Conservation (phyloP, 2,113 vertebrate species). For the Dasyprocta punctata region DNA sequence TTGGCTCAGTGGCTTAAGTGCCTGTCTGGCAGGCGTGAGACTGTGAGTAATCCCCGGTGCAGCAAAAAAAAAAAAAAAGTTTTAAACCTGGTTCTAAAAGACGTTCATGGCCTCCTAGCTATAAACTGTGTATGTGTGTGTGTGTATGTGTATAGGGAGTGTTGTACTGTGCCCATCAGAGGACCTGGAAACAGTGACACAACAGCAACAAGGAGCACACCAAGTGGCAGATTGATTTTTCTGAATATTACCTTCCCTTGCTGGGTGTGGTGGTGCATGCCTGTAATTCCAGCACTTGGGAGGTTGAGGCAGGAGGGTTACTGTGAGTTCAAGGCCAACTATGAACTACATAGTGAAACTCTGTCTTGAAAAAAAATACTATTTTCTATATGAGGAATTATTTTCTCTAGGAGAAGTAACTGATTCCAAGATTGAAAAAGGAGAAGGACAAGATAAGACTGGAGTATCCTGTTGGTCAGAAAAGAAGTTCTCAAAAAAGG, state of each 20-base stretch:
- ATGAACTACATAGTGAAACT: neutral
- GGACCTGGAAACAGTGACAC: neutral
- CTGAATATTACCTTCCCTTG: neutral
- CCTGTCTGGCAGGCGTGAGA: too few species aligned
- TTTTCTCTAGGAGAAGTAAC: neutral
- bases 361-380: neutral
- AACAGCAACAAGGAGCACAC: neutral
- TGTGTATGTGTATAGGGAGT: neutral
- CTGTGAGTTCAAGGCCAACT: neutral
- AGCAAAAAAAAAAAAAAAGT: too few species aligned
- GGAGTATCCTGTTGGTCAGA: neutral
- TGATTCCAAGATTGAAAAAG: neutral
- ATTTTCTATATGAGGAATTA: neutral
- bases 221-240: neutral
- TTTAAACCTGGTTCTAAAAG: neutral
- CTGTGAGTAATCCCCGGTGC: too few species aligned
- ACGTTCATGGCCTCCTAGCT: neutral
- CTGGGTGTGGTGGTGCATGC: neutral
- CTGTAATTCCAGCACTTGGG: neutral
- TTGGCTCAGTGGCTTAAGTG: too few species aligned
- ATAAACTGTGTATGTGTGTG: neutral
- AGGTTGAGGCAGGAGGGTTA: neutral
- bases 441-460: neutral
- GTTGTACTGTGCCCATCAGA: neutral
- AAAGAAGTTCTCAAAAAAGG: neutral